Evolutionary conservation across 2,888 invertebrate genomes (phyloP).

Genomic region (Eupeodes latifasciatus): DNA sequence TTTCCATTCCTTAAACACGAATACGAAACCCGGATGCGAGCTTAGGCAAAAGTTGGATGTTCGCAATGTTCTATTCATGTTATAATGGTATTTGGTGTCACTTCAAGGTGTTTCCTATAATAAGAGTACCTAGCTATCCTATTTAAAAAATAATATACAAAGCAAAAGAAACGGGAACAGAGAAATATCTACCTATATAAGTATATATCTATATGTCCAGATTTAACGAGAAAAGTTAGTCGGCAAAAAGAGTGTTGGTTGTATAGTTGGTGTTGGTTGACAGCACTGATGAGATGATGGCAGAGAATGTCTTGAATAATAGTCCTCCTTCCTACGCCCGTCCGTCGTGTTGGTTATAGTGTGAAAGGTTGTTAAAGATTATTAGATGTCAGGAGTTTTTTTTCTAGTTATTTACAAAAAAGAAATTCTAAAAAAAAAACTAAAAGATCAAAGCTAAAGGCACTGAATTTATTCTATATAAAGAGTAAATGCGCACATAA

Average conservation of each 20-base stretch:
- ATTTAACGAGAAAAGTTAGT: conserved; percentile 61
- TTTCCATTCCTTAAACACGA: conserved; percentile 13
- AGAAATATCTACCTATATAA: not conserved
- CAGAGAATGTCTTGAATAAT: conserved; percentile 27
- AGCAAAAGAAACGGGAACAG: not conserved
- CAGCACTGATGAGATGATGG: conserved; percentile 1
- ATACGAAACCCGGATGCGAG: not conserved
- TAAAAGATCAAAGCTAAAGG: conserved; percentile 20
- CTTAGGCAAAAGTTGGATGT: conserved; percentile 13
- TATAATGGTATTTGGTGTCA: conserved; percentile 48
- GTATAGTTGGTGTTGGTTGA: not conserved
- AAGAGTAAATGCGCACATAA: conserved; percentile 11
- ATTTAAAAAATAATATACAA: not conserved
- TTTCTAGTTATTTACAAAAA: not conserved
- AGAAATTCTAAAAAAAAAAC: no score
- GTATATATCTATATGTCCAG: not conserved
- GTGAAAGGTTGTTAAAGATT: conserved; percentile 21
- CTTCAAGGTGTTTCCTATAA: conserved; percentile 41
- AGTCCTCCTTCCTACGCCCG: not conserved
- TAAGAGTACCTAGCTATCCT: not conserved
- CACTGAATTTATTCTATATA: conserved; percentile 6
- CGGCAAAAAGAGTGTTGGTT: conserved; percentile 1
- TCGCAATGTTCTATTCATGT: no score
- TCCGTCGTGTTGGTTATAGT: not conserved
- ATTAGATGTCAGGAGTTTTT: conserved; percentile 7